These are phyloP conservation scores for Oncorhynchus kisutch DNA, from an alignment of 2,113 vertebrate genomes.

Conservation along the genomic window DNA sequence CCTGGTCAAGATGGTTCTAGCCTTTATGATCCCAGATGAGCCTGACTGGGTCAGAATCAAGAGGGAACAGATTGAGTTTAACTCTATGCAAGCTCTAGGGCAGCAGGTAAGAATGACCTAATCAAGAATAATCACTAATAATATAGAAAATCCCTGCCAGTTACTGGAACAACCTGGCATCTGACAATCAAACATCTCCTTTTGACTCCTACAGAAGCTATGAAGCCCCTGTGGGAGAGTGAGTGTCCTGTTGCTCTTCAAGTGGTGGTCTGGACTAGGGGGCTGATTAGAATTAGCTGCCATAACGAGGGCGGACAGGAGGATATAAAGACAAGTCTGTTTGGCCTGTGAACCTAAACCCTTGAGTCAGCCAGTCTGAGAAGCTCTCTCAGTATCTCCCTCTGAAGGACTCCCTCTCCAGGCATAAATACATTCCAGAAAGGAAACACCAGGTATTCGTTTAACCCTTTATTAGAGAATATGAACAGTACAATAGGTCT, in stretches of 20 bases:
- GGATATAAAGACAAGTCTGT: not conserved
- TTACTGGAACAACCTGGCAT: not conserved
- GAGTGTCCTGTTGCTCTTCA: not conserved
- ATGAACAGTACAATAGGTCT: too few relatives aligned
- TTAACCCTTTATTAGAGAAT: too few relatives aligned
- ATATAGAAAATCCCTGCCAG: too few relatives aligned
- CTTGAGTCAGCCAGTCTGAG: not conserved
- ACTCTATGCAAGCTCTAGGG: constrained; percentile 70
- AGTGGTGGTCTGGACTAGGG: not conserved
- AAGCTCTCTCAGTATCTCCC: not conserved
- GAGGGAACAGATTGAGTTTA: constrained; percentile 71
- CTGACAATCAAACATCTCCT: not conserved
- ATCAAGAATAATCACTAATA: too few relatives aligned
- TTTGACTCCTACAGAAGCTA: not conserved
- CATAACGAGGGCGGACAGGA: not conserved
- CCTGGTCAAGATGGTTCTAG: constrained; percentile 68
- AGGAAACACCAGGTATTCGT: too few relatives aligned
- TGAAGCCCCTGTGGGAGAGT: not conserved
- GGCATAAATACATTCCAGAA: not conserved
- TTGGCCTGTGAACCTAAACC: not conserved
- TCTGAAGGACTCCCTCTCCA: not conserved
- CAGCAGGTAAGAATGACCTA: constrained; percentile 58
- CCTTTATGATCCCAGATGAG: constrained; percentile 74
- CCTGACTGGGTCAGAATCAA: constrained; percentile 74
- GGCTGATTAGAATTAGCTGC: not conserved